These are phyloP conservation scores for Drosophila navojoa DNA, from an alignment of 1,140 invertebrate genomes.

Conservation along the genomic window DNA sequence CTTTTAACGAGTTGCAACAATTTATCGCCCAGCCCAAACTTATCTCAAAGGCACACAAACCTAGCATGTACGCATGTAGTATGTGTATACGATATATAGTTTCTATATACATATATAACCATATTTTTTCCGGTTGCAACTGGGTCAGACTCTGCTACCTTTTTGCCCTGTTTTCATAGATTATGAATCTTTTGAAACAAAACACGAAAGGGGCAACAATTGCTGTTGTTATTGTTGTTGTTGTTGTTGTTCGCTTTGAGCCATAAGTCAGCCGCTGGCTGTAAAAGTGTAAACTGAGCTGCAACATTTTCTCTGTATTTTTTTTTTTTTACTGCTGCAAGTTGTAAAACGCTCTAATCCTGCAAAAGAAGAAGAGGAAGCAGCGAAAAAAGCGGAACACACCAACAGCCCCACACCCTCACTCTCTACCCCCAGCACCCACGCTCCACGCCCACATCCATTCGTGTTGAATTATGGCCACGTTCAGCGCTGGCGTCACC, in stretches of 20 bases:
- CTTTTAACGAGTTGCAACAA: not conserved
- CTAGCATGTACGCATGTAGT: not conserved
- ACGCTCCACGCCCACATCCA: not conserved
- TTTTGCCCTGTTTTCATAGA: constrained; percentile 34
- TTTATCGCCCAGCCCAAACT: constrained; percentile 3
- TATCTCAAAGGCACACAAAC: not conserved
- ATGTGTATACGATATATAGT: not conserved
- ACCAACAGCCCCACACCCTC: not conserved
- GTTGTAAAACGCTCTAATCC: constrained; percentile 15
- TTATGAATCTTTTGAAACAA: constrained; percentile 32
- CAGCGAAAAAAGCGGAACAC: too few relatives aligned
- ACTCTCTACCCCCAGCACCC: not conserved
- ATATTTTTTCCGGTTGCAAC: constrained; percentile 33
- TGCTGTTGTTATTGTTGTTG: not conserved
- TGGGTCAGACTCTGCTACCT: constrained; percentile 56
- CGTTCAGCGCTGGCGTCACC: constrained; percentile 53
- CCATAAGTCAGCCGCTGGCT: constrained; percentile 35
- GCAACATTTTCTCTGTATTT: constrained; percentile 8
- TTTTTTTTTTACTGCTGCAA: constrained; percentile 6
- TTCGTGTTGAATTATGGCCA: constrained; percentile 67
- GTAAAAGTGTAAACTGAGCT: constrained; percentile 40
- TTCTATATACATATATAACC: not conserved
- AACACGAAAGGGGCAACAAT: constrained; percentile 36
- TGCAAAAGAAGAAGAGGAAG: not conserved
- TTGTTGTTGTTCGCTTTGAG: constrained; percentile 8